A percentile compares a stretch with the other conserved stretches of the same genome.
Conservation (phyloP, 2,113 vertebrate species). For the Penelope pileata region DNA sequence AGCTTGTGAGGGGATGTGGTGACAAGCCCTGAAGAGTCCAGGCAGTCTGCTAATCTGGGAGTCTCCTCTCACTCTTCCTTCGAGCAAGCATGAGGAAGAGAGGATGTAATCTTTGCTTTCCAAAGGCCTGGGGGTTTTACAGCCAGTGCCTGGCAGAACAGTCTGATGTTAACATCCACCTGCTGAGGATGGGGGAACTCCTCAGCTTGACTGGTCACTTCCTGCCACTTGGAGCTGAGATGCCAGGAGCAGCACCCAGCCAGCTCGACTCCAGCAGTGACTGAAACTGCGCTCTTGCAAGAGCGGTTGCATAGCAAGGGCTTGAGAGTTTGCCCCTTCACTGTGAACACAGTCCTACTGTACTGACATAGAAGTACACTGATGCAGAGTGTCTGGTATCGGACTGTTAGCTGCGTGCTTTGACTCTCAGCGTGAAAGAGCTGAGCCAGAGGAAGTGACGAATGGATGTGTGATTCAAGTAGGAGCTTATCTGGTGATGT, state of each 20-base stretch:
- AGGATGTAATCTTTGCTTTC: not conserved
- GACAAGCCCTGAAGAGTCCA: not conserved
- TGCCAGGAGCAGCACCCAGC: not conserved
- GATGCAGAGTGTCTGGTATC: accelerated
- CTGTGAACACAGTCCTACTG: not conserved
- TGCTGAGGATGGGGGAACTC: not conserved
- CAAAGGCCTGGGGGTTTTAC: not conserved
- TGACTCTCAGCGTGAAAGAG: not conserved
- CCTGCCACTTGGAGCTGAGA: not conserved
- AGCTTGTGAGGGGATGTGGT: not conserved
- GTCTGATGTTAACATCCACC: not conserved
- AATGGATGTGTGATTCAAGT: not conserved
- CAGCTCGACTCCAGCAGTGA: accelerated
- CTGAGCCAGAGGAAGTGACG: not conserved
- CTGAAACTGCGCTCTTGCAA: not conserved
- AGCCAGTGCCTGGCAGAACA: not conserved
- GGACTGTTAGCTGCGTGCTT: not conserved
- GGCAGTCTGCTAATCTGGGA: not conserved
- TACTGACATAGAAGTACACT: not conserved
- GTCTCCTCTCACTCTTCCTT: not conserved
- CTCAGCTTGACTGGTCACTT: not conserved
- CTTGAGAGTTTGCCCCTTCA: not conserved
- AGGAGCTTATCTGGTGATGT: not conserved
- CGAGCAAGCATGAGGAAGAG: not conserved
- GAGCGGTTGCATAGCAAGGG: not conserved